Percentiles rank a stretch among this genome's conserved stretches.
These are phyloP conservation scores for Eupithecia subumbrata DNA, from an alignment of 2,888 invertebrate genomes.

Conservation along the genomic window DNA sequence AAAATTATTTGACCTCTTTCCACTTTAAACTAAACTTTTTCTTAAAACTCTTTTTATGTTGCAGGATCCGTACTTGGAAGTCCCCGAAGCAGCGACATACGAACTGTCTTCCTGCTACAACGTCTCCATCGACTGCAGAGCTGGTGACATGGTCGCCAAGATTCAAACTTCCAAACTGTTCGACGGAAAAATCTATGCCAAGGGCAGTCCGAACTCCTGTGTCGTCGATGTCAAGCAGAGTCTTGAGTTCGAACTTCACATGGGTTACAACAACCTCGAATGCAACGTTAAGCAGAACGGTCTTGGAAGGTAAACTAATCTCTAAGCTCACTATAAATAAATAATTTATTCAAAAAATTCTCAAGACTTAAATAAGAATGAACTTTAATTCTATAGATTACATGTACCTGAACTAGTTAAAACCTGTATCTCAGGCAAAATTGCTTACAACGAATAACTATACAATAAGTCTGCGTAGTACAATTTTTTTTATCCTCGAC, in stretches of 20 bases:
- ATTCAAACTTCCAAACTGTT: conserved; percentile 96
- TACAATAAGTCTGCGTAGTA: too few relatives aligned
- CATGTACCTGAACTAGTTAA: too few relatives aligned
- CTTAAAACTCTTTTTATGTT: conserved; percentile 13
- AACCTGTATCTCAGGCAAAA: too few relatives aligned
- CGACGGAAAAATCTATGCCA: conserved; percentile 97
- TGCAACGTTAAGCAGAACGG: conserved; percentile 96
- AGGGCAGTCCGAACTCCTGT: conserved; percentile 96
- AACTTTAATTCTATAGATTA: too few relatives aligned
- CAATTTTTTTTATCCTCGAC: too few relatives aligned
- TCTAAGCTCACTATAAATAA: background rate
- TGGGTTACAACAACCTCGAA: conserved; percentile 96
- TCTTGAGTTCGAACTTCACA: conserved; percentile 94
- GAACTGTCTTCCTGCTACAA: conserved; percentile 97
- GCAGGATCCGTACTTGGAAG: conserved; percentile 94
- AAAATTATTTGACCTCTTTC: background rate
- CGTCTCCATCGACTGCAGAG: conserved; percentile 95
- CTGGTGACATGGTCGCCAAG: conserved; percentile 96
- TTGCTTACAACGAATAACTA: too few relatives aligned
- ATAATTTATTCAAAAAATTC: too few relatives aligned
- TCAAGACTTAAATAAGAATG: too few relatives aligned
- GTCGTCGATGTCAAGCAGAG: conserved; percentile 94
- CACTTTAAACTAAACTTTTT: background rate
- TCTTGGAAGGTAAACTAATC: conserved; percentile 86
- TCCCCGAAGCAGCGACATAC: conserved; percentile 95